phyloP scores from a whole-genome alignment of 1,140 invertebrate species.

The Charaxes varanes region DNA sequence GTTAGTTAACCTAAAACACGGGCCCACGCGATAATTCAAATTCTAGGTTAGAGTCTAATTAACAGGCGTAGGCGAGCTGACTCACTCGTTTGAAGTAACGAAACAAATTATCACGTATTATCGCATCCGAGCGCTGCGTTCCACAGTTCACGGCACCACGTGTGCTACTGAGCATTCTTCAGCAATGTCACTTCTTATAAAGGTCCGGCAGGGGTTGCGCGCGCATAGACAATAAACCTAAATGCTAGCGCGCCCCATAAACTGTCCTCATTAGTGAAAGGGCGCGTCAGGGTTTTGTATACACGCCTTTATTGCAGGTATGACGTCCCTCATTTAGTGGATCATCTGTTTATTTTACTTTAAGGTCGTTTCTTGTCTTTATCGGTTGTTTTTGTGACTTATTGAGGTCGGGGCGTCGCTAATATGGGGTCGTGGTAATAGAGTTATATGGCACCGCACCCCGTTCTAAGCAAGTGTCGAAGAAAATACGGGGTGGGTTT shows the following conservation, averaged over 20 bases:
- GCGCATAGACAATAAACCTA: constrained; percentile 61
- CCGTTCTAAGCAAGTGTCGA: constrained; percentile 52
- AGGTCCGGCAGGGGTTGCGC: constrained; percentile 48
- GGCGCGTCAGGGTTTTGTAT: constrained; percentile 55
- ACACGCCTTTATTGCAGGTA: constrained; percentile 61
- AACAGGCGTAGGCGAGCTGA: constrained; percentile 55
- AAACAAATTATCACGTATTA: constrained; percentile 44
- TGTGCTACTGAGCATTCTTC: constrained; percentile 40
- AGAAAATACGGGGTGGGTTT: constrained; percentile 46
- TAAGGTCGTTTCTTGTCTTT: constrained; percentile 62
- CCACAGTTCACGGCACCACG: constrained; percentile 32
- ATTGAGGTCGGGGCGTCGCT: constrained; percentile 39
- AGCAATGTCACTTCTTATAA: constrained; percentile 51
- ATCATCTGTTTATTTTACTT: constrained; percentile 69
- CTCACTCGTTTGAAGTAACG: constrained; percentile 47
- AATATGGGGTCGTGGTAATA: constrained; percentile 43
- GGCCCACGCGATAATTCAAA: constrained; percentile 48
- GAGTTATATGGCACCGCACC: constrained; percentile 52
- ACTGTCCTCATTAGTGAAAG: constrained; percentile 66
- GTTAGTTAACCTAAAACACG: constrained; percentile 35
- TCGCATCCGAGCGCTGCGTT: constrained; percentile 20
- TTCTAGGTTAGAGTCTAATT: constrained; percentile 59
- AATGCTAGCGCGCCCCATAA: constrained; percentile 61
- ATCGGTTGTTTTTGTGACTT: constrained; percentile 50
- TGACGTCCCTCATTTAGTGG: constrained; percentile 45